Base-by-base conservation (phyloP, 2,113 vertebrate species). In the Perca flavescens region DNA sequence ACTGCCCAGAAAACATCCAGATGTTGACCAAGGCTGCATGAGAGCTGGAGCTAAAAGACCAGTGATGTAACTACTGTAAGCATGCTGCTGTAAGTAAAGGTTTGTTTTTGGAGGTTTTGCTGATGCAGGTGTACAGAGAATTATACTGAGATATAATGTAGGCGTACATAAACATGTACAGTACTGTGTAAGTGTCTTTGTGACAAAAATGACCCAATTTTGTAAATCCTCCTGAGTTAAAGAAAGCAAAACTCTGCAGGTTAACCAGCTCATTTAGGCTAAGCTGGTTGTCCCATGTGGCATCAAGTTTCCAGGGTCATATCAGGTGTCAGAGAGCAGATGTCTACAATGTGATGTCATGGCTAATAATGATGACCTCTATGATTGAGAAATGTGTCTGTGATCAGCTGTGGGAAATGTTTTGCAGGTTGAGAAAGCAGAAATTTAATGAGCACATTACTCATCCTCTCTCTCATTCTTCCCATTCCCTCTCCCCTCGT, bases 391-490 rank as follows among this genome's bases (percentile, higher is more conserved):
- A 34, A 65, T 64, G 17, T 80, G 71, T 68, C 49, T 65, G 60
- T 52, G 70, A 86, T 88, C 66, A 81, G 79, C 71, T 57, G 63
- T 71, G 66, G 61, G 34, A 61, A 61, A 68, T 78, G 50, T 78
- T 82, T 74, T 70, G 69, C 85, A 80, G 70, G 75, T 84, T 88
- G 75, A 84, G 79, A 72, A 75, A 81, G 71, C 72, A 80, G 8
- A 86, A 69, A 76, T 72, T 28, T 91, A 83, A 91, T 73, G 49
- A 85, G 70, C 57, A 81, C 63, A 76, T 81, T 62, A 64, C 53
- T 83, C 74, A 86, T 74, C 73, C 13, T 56, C 43, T 63, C 58
- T 34, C 31, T 63, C 66, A 34, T 31, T 71, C 22, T 34, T 16
- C 56, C 46, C 60, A 56, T 70, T 88, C 63, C 60, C 75, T 70